Evolutionary conservation across 2,113 vertebrate species (phyloP).

Genomic region (Rhegmatorhina hoffmannsi): DNA sequence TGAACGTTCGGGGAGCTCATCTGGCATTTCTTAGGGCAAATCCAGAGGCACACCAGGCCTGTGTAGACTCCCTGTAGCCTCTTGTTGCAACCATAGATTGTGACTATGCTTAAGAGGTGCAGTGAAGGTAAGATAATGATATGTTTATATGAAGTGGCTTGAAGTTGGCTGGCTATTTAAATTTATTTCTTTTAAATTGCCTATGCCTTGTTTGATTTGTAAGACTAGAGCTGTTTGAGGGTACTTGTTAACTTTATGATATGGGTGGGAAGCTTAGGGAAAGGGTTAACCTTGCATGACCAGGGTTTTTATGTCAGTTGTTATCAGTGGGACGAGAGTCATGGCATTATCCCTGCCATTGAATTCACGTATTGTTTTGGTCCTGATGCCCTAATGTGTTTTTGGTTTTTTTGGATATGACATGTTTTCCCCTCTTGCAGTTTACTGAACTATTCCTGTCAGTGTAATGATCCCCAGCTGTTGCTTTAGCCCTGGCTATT

Average conservation of each 20-base stretch:
- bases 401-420: constrained; percentile 63
- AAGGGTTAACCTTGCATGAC: background rate
- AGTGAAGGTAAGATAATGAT: background rate
- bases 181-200: background rate
- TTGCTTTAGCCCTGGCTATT: constrained; percentile 72
- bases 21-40: background rate
- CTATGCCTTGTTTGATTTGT: background rate
- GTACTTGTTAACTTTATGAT: background rate
- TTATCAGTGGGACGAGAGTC: background rate
- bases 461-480: constrained; percentile 79
- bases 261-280: background rate
- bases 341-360: background rate
- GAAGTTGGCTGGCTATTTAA: background rate
- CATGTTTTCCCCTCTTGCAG: constrained; percentile 60
- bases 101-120: background rate
- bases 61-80: background rate
- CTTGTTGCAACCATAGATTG: background rate
- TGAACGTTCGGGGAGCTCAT: background rate
- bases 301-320: background rate
- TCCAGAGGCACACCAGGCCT: background rate
- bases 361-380: background rate
- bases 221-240: background rate
- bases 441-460: constrained; percentile 79
- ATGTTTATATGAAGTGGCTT: background rate
- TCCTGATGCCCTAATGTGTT: constrained; percentile 59